Evolutionary conservation across 1,140 invertebrate genomes (phyloP), one percentile per base, ranked within the genome.

Genomic region (Euura lappo): DNA sequence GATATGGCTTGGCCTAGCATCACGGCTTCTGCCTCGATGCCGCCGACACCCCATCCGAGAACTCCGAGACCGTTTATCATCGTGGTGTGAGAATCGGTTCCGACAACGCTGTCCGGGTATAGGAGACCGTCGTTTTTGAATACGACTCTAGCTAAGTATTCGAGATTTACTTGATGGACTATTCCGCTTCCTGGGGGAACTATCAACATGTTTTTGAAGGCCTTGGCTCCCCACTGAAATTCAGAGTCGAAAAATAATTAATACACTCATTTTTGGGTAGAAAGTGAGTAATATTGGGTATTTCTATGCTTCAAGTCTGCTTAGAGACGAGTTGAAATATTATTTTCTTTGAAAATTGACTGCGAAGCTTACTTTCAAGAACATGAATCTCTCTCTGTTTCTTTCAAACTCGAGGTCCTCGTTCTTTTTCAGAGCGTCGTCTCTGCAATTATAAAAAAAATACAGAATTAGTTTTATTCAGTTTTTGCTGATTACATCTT

Each of bases 111-210:
- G 84, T 99, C 98, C 0, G 98, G 98, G 85, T 98, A 97, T 2
- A 99, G 85, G 51, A 89, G 75, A 72, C 90, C 87, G 42, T 91
- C 89, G 3, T 91, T 92, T 45, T 90, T 90, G 81, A 99, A 99
- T 2, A 99, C 98, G n/a, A 99, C 97, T 72, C 97, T 90, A 0
- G 97, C 97, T 65, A 99, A 85, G 83, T 98, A 98, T 84, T 99
- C 98, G 77, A 99, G 89, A 87, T 99, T 99, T 0, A 99, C 97
- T 91, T 99, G 97, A 89, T 99, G 98, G 0, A 99, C 96, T 75
- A 99, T 99, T 7, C 98, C 98, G 76, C 95, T 98, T 10, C 98
- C 98, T 4, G 98, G 98, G 43, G 98, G 98, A 7, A 99, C 96
- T 75, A 99, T 99, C 78, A 97, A 87, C 95, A 99, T 98, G 83